Evolutionary conservation across 2,888 invertebrate species (phyloP), one percentile per base, ranked within the genome.

Genomic region (Hyposoter didymator): DNA sequence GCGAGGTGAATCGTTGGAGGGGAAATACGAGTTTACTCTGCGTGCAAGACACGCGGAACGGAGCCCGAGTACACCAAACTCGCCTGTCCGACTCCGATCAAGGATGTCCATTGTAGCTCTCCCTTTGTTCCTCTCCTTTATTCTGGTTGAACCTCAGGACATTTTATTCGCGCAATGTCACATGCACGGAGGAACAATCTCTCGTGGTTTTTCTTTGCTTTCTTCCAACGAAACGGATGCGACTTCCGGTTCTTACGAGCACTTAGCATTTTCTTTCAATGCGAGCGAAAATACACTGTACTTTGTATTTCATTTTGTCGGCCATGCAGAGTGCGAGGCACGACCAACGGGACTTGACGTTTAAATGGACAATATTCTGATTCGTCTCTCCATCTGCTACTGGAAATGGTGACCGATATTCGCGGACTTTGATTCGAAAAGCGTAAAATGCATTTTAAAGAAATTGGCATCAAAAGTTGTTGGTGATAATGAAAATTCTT

Each of bases 51-150:
- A 47, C 47, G 45, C 49, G 49, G 69, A 59, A 52, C 59, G 67
- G 75, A 75, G 79, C 79, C 22, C 49, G n/a, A 17, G 39, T 22
- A 4, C 17, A 70, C 64, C 39, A 59, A 45, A 55, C 75, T 59
- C 5, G 52, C 49, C 70, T 35, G 62, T 62, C 52, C 75, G 52
- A 64, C 72, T 76, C 47, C 67, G 66, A 83, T 82, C 85, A 72
- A 73, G 66, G 74, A 78, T 82, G 75, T 49, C 49, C 66, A 86
- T 87, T 87, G 87, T 81, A 64, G 28, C 49, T 45, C 47, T 62
- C n/a, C 28, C 12, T 47, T 66, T 43, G 43, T 82, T 66, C 19
- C 28, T 43, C 69, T 73, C 45, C 28, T 55, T 67, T 73, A 32
- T 62, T 62, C 47, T 10, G 7, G 8, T 78, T 82, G 12, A 67